Evolutionary conservation across 1,140 invertebrate genomes (phyloP), one percentile per base, ranked within the genome.

Genomic region (Protaetia brevitarsis): DNA sequence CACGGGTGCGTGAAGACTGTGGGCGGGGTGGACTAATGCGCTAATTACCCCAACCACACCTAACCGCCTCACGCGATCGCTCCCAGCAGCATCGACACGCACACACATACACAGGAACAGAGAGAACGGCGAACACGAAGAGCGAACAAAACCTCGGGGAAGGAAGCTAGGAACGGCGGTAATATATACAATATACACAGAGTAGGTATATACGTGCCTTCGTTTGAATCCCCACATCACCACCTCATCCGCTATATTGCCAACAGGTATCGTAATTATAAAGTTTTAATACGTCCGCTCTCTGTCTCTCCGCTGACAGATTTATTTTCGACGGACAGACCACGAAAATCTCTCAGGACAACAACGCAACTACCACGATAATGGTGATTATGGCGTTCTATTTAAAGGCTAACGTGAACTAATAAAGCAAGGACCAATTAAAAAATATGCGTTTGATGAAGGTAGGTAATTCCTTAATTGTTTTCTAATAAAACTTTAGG

Each of bases 41-140:
- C 69, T 71, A 71, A 71, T 71, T 71, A 71, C 66, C 66, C 66
- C 67, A 65, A 67, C 69, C 69, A 69, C 69, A 71, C 69, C 69
- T 71, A 63, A 67, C 51, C 63, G 65, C 62, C 57, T 63, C 69
- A 71, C 69, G 69, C 69, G 67, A 71, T 71, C 57, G 57, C 26
- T 51, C 41, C 19, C 16, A 51, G 41, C 41, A 51, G 11, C 34
- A 37, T 13, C 41, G 19, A 51, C 41, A 51, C 41, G 41, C 41
- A 19, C 41, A 19, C 13, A 51, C 41, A 51, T 23, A 51, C 41
- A 51, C 41, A 51, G 21, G 21, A 51, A 23, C 41, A 23, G 26
- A 23, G 16, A 23, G n/a, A 11, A 51, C 19, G 41, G 19, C 5
- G 41, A 51, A 41, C 37, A 41, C n/a, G 37, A n/a, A 41, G 37